Conservation (phyloP, 2,113 vertebrate genomes). For the Scopus umbretta region DNA sequence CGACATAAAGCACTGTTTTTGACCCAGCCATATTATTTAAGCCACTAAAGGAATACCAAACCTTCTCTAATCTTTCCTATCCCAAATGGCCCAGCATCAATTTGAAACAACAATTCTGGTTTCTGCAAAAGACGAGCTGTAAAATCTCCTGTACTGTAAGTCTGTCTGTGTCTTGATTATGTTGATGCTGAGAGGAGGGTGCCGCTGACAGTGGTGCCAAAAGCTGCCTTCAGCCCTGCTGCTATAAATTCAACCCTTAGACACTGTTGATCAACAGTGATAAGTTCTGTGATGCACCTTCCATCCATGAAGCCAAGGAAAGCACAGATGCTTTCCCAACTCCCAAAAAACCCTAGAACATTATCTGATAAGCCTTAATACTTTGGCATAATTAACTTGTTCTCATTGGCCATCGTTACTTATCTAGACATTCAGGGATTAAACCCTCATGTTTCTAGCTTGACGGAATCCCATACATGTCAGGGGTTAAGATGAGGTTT, state of each 20-base stretch:
- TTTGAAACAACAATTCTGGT: not conserved
- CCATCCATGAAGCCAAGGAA: not conserved
- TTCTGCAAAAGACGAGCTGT: not conserved
- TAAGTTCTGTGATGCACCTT: not conserved
- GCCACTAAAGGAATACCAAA: not conserved
- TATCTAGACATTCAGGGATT: not conserved
- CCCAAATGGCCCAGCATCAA: not conserved
- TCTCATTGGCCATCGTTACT: not conserved
- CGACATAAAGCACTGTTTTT: not conserved
- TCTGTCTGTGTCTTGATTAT: not conserved
- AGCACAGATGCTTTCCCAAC: not conserved
- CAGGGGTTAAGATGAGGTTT: not conserved
- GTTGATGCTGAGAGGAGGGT: not conserved
- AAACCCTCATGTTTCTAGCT: not conserved
- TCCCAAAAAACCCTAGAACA: not conserved
- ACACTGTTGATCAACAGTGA: not conserved
- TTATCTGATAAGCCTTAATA: not conserved
- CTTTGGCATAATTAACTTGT: not conserved
- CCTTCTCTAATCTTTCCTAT: not conserved
- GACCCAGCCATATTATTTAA: not conserved
- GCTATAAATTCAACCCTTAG: not conserved
- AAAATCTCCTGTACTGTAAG: not conserved
- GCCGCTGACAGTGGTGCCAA: not conserved
- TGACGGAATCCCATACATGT: not conserved
- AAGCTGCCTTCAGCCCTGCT: constrained; percentile 6